Evolutionary conservation across 2,797 vertebrate genomes (phyloP).

Genomic region (Hemibagrus guttatus): DNA sequence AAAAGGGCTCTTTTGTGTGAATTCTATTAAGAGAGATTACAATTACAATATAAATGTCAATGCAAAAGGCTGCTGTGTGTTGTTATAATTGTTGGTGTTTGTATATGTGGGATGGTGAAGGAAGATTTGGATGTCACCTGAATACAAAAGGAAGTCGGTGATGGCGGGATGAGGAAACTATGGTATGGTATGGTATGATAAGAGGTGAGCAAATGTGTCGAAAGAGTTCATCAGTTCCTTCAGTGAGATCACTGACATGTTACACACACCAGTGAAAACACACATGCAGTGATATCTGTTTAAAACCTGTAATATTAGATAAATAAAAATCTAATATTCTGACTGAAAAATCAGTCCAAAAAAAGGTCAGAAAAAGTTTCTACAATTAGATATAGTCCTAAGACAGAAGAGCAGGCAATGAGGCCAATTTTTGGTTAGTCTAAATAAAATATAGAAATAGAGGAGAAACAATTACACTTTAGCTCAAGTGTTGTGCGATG

Average conservation of each 20-base stretch:
- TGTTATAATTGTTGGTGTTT: constrained; percentile 1
- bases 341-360: no score
- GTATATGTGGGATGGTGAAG: not conserved
- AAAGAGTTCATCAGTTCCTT: not conserved
- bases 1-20: constrained; percentile 8
- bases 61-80: constrained; percentile 68
- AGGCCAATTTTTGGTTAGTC: not conserved
- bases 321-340: not conserved
- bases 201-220: not conserved
- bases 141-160: not conserved
- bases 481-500: not conserved
- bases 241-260: not conserved
- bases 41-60: constrained; percentile 49
- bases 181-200: not conserved
- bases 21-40: constrained; percentile 32
- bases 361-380: not conserved
- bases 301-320: not conserved
- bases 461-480: not conserved
- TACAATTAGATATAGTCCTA: not conserved
- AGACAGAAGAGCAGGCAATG: not conserved
- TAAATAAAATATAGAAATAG: not conserved
- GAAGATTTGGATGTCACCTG: not conserved
- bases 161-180: not conserved
- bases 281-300: not conserved
- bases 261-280: not conserved